A percentile compares a stretch with the other conserved stretches of the same genome.
Conservation (phyloP, 2,113 vertebrate species). For the Notarius quadriscutis region DNA sequence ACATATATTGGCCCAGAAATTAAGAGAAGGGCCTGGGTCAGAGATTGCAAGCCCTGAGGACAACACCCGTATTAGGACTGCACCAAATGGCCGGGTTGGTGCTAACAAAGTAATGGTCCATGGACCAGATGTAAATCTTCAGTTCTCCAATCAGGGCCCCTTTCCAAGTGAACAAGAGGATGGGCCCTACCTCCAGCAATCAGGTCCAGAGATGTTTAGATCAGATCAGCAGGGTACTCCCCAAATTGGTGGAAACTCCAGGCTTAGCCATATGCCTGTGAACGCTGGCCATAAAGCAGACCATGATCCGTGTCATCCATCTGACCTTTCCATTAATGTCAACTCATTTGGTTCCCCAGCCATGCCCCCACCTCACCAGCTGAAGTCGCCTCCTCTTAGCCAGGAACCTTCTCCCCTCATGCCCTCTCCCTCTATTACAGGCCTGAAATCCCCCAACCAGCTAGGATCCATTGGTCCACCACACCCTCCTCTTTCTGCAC, state of each 20-base stretch:
- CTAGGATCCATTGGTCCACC: conserved; percentile 78
- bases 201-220: conserved; percentile 83
- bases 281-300: conserved; percentile 72
- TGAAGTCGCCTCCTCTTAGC: conserved; percentile 89
- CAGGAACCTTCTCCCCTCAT: conserved; percentile 87
- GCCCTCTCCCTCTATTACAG: conserved; percentile 85
- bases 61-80: conserved; percentile 77
- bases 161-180: conserved; percentile 79
- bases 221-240: conserved; percentile 77
- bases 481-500: conserved; percentile 74
- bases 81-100: conserved; percentile 76
- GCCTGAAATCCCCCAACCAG: conserved; percentile 89
- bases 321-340: conserved; percentile 85
- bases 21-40: conserved; percentile 75
- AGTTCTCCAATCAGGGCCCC: conserved; percentile 80
- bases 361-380: conserved; percentile 79
- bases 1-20: conserved; percentile 88
- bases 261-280: conserved; percentile 90
- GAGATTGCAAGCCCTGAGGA: conserved; percentile 81
- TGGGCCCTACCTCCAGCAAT: conserved; percentile 80
- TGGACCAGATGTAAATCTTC: conserved; percentile 72
- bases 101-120: conserved; percentile 81
- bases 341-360: conserved; percentile 85
- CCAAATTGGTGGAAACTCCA: conserved; percentile 77
- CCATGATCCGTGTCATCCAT: conserved; percentile 77